phyloP scores from a whole-genome alignment of 64 coral and sea anemone genomes.

The Pocillopora verrucosa region DNA sequence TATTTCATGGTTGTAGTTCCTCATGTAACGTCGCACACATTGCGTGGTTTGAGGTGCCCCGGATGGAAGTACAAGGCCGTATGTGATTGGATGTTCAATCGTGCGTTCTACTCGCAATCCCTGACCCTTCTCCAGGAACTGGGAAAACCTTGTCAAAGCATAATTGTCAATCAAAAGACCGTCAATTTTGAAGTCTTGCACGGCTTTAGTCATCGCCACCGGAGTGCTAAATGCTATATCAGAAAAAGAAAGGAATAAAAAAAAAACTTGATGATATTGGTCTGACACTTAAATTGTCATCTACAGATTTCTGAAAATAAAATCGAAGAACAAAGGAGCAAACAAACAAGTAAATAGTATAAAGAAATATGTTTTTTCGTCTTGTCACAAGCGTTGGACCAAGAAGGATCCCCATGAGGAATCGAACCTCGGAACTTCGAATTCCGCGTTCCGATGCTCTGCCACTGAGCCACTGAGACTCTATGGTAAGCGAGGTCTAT shows the following conservation, averaged over 20 bases:
- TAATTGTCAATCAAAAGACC: slow-evolving; percentile 89
- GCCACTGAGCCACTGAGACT: too few relatives aligned
- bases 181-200: slow-evolving; percentile 49
- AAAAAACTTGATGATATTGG: too few relatives aligned
- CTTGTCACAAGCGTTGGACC: too few relatives aligned
- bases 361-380: too few relatives aligned
- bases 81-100: slow-evolving; percentile 78
- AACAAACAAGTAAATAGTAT: too few relatives aligned
- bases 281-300: too few relatives aligned
- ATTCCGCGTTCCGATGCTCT: too few relatives aligned
- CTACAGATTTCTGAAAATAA: too few relatives aligned
- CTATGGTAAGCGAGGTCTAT: too few relatives aligned
- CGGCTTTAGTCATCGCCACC: slow-evolving; percentile 50
- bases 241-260: neutral
- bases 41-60: slow-evolving; percentile 33
- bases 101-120: slow-evolving; percentile 65
- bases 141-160: slow-evolving; percentile 82
- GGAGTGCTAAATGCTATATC: slow-evolving; percentile 57
- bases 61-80: slow-evolving; percentile 78
- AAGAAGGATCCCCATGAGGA: too few relatives aligned
- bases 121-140: slow-evolving; percentile 14
- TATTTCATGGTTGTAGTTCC: slow-evolving; percentile 83
- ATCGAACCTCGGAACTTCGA: too few relatives aligned
- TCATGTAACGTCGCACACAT: slow-evolving; percentile 72
- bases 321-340: too few relatives aligned